Evolutionary conservation across 2,888 invertebrate genomes (phyloP), one percentile per base, ranked within the genome.

Genomic region (Protodeltote pygarga): DNA sequence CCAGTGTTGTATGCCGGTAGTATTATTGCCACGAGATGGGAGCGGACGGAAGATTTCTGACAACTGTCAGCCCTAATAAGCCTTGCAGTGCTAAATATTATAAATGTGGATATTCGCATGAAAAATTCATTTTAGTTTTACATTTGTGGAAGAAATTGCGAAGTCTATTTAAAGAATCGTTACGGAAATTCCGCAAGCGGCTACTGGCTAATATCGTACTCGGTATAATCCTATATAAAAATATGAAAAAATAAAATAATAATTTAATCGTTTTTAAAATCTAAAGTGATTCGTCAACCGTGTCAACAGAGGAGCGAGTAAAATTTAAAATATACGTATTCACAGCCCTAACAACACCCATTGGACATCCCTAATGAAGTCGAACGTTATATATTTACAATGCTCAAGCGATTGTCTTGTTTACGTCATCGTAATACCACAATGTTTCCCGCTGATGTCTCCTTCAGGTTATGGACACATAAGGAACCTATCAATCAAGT

Each of bases 311-410:
- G 70, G 65, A 71, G 71, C 62, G 59, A 60, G 70, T 63, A 64
- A 52, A 60, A 54, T 54, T 70, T 75, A 71, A 71, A 73, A 77
- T 82, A 71, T 83, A 85, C 78, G 85, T 83, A 85, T 86, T 89
- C 89, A 90, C 89, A 89, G 89, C 89, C 89, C 83, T 85, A 79
- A 81, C 81, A 75, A 80, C 83, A 74, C 78, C 75, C 75, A 75
- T 49, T 49, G 66, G 68, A 73, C 72, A 68, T 58, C 59, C 45
- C 63, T 61, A 62, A 55, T 71, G 58, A 57, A 72, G 72, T 71
- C 73, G 65, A 73, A 70, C 49, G 55, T 59, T 66, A 74, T 81
- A n/a, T n/a, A 73, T 81, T 70, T 75, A 78, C 71, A 73, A 65
- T 55, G 69, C 50, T 52, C 39, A 39, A 53, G 20, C 28, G 25